Evolutionary conservation across 2,888 invertebrate genomes (phyloP), one percentile per base, ranked within the genome.

Genomic region (Sussaba pulchella): DNA sequence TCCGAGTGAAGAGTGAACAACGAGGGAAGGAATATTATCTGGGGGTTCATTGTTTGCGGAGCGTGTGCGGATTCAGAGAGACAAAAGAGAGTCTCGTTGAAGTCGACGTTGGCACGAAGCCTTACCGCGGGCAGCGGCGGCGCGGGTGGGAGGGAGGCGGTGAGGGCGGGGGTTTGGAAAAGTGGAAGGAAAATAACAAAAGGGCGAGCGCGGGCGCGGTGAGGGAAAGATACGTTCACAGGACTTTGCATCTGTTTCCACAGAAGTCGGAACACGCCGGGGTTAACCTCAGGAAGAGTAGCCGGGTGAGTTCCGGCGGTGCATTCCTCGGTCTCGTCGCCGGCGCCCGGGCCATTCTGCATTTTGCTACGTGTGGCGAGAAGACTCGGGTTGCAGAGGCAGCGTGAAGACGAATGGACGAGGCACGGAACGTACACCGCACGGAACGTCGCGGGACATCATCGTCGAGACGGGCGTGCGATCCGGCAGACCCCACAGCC

Each of bases 151-250:
- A 6, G 31, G 31, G 6, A 5, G 6, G 31, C 4, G 31, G 31
- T 6, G 31, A 5, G 31, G 31, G 31, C 4, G 57, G 70, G 45
- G 24, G 59, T 21, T 69, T 17, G 64, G 61, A 76, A 69, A 71
- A 78, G 67, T 59, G 61, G 52, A 76, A 76, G 70, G 67, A 81
- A 82, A 86, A 82, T 83, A 78, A 84, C 76, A 81, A 82, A 82
- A 66, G 77, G 78, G 66, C 59, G 67, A 70, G 59, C 70, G 69
- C 63, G 57, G 36, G 61, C 57, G 59, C 26, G 57, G 43, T 31
- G 39, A 21, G 39, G n/a, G 61, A 12, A 26, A 31, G 57, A 57
- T 36, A 69, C 61, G 75, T 47, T 63, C 57, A 41, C 54, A 71
- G 67, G 71, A 63, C 47, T 66, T 54, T 14, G 80, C 54, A 67